Base-by-base conservation (phyloP, 2,888 invertebrate genomes). In the Perithous albicinctus region DNA sequence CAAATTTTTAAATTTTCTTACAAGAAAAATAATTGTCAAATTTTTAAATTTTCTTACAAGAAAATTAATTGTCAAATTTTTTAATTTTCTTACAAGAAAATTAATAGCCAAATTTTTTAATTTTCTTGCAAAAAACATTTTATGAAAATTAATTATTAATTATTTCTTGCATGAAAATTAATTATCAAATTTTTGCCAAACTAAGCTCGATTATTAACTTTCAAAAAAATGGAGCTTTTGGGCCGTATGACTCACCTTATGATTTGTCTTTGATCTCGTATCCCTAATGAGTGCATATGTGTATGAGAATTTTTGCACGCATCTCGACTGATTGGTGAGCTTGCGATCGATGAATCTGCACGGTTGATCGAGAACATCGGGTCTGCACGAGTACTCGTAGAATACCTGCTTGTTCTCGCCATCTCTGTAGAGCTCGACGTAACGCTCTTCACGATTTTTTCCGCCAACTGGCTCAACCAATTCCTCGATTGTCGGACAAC, bases 281-380 rank as follows among this genome's bases (percentile, higher is more conserved):
- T 84, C 74, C 38, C 96, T 94, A 77, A 97, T 96, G 86, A 97
- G 94, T 74, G 97, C 98, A 93, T 98, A 98, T 2, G 96, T 96
- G 91, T 96, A 97, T 61, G 97, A 96, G 92, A 96, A 97, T 92
- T 96, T 96, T 92, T 98, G 97, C 61, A 96, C 96, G 93, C 98
- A 98, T 88, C 94, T 94, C n/a, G 97, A 96, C 84, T 95, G 95
- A 88, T 94, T 94, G 92, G 94, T 94, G 67, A 96, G 93, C 80
- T 95, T 94, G n/a, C 94, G 94, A 92, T 96, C 96, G 88, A 97
- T 94, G 93, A 96, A 96, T 80, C 94, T 94, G 91, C 98, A 98
- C 2, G 96, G 96, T 87, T 94, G 94, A 90, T 96, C 95, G 85
- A 95, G 95, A 64, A 97, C 95, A 72, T 95, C 95, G 32, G 94